Evolutionary conservation across 53 echinoderm and acorn worm genomes (phyloP).

Genomic region (Mesocentrotus franciscanus): DNA sequence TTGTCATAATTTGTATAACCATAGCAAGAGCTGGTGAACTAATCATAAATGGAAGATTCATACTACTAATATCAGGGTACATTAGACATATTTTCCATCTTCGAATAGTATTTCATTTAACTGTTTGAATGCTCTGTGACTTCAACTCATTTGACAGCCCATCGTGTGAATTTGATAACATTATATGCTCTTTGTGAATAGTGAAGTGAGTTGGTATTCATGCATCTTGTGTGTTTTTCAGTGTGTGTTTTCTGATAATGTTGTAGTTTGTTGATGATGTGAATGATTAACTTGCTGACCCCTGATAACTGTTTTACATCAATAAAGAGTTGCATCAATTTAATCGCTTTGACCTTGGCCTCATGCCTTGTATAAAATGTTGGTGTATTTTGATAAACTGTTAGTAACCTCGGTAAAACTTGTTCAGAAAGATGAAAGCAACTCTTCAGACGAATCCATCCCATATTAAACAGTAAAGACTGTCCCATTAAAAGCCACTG

Average conservation of each 20-base stretch:
- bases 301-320: neutral
- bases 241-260: neutral
- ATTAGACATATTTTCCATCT: neutral
- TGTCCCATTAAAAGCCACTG: neutral
- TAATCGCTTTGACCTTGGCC: neutral
- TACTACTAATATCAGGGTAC: neutral
- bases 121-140: neutral
- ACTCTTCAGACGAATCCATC: neutral
- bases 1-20: neutral
- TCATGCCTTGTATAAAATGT: no score
- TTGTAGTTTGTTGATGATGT: neutral
- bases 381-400: no score
- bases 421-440: neutral
- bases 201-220: neutral
- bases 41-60: neutral
- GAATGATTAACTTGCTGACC: neutral
- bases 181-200: neutral
- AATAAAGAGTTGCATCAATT: neutral
- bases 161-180: neutral
- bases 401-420: no score
- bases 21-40: no score
- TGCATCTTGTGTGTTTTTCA: neutral
- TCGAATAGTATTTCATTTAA: neutral
- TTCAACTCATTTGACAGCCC: neutral
- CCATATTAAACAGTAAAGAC: neutral